Conservation (phyloP, 1,140 invertebrate genomes). For the Brachionus rotundiformis region DNA sequence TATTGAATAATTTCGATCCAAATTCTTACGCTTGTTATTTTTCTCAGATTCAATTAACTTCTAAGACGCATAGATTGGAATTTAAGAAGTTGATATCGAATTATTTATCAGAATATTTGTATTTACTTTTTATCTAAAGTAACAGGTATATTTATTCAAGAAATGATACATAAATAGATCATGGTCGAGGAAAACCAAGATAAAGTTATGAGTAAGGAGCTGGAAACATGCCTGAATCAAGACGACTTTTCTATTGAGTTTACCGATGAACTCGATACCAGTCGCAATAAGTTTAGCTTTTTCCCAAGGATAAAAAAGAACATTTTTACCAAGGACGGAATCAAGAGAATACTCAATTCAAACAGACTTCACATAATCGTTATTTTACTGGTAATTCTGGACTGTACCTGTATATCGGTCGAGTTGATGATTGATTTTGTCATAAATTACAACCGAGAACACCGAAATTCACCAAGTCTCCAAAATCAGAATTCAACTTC, state of each 20-base stretch:
- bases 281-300: neutral
- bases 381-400: neutral
- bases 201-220: neutral
- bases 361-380: constrained; percentile 17
- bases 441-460: neutral
- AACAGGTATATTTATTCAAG: neutral
- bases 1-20: neutral
- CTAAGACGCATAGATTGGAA: neutral
- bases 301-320: neutral
- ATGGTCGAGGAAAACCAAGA: neutral
- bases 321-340: neutral
- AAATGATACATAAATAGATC: neutral
- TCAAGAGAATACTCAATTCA: neutral
- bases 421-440: neutral
- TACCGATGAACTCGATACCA: neutral
- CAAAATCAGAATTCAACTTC: neutral
- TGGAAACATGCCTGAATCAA: neutral
- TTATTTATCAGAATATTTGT: neutral
- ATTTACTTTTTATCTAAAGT: neutral
- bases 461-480: neutral
- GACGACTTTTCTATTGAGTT: neutral
- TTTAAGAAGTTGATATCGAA: neutral
- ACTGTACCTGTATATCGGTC: constrained; percentile 13
- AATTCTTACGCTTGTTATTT: neutral
- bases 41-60: neutral